These are phyloP conservation scores for Mus minutoides DNA, from an alignment of 2,797 vertebrate species.

Conservation along the genomic window DNA sequence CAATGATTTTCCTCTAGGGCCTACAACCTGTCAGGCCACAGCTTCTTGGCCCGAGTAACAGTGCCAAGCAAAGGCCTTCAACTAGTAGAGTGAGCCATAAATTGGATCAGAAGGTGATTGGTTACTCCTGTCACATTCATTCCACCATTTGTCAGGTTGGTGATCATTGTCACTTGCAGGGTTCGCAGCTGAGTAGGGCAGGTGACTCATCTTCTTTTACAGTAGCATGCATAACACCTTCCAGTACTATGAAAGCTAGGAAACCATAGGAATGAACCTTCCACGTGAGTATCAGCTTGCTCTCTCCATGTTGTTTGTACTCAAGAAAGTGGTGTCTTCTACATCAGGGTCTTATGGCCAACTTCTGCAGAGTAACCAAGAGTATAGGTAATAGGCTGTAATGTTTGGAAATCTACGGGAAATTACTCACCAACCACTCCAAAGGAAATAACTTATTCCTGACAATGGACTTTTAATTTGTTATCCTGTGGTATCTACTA, in stretches of 20 bases:
- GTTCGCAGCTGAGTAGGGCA: background rate
- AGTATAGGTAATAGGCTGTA: background rate
- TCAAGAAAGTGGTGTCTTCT: background rate
- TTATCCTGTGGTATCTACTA: background rate
- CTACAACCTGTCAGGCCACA: background rate
- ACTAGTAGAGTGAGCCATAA: background rate
- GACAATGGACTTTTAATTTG: background rate
- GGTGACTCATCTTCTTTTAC: background rate
- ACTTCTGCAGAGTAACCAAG: background rate
- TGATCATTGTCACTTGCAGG: background rate
- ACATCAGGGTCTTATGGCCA: background rate
- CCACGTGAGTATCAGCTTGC: background rate
- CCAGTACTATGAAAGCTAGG: background rate
- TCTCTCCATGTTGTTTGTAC: background rate
- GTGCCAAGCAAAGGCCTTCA: background rate
- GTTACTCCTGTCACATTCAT: background rate
- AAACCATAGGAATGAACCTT: background rate
- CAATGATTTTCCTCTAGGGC: no score
- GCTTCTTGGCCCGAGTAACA: background rate
- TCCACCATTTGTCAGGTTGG: background rate
- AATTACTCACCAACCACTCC: background rate
- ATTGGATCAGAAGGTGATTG: background rate
- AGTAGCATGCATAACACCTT: background rate
- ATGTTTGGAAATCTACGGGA: background rate
- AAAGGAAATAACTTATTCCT: background rate